These are phyloP conservation scores for Anarhynchus alexandrinus DNA, from an alignment of 2,113 vertebrate genomes.

Conservation along the genomic window DNA sequence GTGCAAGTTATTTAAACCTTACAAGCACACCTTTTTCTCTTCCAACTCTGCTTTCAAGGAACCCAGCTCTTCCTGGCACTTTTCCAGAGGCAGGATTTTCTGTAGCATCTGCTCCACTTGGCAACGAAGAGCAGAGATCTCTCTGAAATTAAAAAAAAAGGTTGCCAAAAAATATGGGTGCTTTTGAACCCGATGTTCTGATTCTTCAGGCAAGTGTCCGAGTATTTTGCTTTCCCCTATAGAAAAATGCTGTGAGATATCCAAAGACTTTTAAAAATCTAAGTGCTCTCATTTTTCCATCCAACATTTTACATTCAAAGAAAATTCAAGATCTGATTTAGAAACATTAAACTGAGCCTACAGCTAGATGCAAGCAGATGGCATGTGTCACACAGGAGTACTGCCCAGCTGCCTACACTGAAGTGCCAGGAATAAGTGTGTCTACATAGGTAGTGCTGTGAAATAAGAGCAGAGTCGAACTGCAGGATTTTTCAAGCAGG, in stretches of 20 bases:
- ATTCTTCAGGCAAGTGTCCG: neutral
- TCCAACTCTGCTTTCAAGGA: slow-evolving; percentile 83
- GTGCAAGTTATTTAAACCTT: neutral
- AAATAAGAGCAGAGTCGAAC: neutral
- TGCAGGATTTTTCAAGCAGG: neutral
- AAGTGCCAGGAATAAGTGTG: neutral
- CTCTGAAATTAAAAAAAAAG: slow-evolving; percentile 70
- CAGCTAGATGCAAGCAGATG: neutral
- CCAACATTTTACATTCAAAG: neutral
- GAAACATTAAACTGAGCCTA: neutral
- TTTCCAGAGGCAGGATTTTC: slow-evolving; percentile 83
- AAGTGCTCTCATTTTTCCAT: neutral
- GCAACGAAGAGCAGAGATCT: slow-evolving; percentile 82
- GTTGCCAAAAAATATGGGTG: neutral
- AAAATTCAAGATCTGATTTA: neutral
- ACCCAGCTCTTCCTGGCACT: slow-evolving; percentile 81
- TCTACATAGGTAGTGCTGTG: neutral
- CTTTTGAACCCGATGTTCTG: neutral
- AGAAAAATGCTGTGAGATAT: neutral
- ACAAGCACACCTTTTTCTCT: slow-evolving; percentile 83
- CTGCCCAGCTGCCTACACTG: neutral
- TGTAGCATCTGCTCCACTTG: slow-evolving; percentile 89
- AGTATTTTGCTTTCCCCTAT: neutral
- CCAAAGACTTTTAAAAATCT: neutral
- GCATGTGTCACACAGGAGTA: neutral